These are phyloP conservation scores for Lordiphosa fenestrarum DNA, from an alignment of 2,888 invertebrate genomes.

Conservation along the genomic window DNA sequence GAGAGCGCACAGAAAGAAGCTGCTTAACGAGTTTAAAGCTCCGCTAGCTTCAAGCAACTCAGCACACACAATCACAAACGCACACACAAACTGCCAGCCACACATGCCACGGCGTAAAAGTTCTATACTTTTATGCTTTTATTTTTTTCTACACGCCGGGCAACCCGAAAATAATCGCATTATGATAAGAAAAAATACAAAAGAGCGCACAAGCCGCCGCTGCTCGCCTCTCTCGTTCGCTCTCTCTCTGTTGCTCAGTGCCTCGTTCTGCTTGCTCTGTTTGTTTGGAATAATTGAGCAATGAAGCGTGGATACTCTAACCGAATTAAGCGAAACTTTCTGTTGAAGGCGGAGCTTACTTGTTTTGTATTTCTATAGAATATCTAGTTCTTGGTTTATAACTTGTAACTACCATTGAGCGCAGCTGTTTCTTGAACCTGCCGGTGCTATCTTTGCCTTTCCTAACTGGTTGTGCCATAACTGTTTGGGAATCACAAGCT, in stretches of 20 bases:
- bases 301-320: too few relatives aligned
- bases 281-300: conserved; percentile 11
- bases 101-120: conserved; percentile 51
- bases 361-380: too few relatives aligned
- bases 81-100: conserved; percentile 12
- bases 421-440: too few relatives aligned
- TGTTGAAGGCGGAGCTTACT: too few relatives aligned
- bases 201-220: conserved; percentile 6
- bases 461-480: too few relatives aligned
- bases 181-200: conserved; percentile 56
- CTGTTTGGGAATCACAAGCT: too few relatives aligned
- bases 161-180: conserved; percentile 62
- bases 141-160: conserved; percentile 38
- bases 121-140: conserved; percentile 57
- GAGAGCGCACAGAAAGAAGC: conserved; percentile 34
- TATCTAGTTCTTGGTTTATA: too few relatives aligned
- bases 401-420: too few relatives aligned
- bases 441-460: too few relatives aligned
- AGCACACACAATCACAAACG: conserved; percentile 21
- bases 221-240: conserved; percentile 1
- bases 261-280: conserved; percentile 5
- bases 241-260: conserved; percentile 4
- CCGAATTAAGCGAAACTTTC: too few relatives aligned
- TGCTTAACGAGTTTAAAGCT: conserved; percentile 71
- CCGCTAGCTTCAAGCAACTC: conserved; percentile 48